phyloP scores from a whole-genome alignment of 2,888 invertebrate genomes.

The Chrysomela aeneicollis region DNA sequence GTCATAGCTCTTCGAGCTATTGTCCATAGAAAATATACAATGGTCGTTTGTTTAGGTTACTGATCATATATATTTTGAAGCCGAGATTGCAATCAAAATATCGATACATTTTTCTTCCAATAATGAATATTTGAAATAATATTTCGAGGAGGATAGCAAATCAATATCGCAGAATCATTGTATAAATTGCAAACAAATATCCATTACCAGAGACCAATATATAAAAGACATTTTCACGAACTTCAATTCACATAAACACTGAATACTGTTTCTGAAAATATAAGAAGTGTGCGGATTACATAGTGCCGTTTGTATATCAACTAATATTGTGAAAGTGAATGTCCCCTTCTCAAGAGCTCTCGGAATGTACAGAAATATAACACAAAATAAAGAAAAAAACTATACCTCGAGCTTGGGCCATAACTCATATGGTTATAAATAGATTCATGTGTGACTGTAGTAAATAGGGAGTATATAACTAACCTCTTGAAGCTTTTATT shows the following conservation, averaged over 20 bases:
- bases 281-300: not conserved
- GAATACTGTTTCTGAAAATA: not conserved
- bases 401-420: slow-evolving; percentile 12
- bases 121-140: no score
- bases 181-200: no score
- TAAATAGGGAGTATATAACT: not conserved
- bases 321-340: slow-evolving; percentile 41
- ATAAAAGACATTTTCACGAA: slow-evolving; percentile 55
- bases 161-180: no score
- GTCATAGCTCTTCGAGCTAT: no score
- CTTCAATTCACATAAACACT: not conserved
- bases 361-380: slow-evolving; percentile 34
- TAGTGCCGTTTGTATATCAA: slow-evolving; percentile 30
- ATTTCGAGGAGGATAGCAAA: no score
- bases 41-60: no score
- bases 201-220: slow-evolving; percentile 57
- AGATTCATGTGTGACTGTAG: slow-evolving; percentile 26
- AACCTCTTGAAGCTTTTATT: not conserved
- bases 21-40: no score
- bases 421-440: slow-evolving; percentile 40
- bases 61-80: no score
- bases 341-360: slow-evolving; percentile 41
- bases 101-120: no score
- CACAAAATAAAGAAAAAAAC: slow-evolving; percentile 40
- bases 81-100: no score